phyloP scores from a whole-genome alignment of 2,113 vertebrate genomes.

The Cercopithecus mona region DNA sequence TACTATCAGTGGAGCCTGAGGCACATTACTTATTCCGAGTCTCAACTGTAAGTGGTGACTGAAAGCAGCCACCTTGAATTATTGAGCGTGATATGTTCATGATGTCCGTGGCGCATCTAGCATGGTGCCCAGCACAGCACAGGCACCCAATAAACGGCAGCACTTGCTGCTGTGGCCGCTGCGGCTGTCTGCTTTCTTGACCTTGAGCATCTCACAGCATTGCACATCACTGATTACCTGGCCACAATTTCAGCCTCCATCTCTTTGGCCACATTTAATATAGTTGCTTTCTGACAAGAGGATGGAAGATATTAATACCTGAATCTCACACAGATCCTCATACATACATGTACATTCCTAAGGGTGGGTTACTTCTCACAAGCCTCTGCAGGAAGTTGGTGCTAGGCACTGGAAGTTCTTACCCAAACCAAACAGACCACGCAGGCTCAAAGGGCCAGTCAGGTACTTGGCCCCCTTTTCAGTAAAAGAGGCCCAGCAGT shows the following conservation, averaged over 20 bases:
- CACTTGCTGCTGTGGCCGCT: background rate
- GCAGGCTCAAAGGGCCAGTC: background rate
- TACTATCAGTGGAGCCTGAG: too few relatives aligned
- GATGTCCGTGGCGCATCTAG: background rate
- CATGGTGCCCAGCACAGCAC: background rate
- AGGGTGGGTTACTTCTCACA: background rate
- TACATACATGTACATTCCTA: background rate
- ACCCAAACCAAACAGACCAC: background rate
- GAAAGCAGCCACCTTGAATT: background rate
- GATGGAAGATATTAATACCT: background rate
- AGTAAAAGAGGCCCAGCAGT: background rate
- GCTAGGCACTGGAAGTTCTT: background rate
- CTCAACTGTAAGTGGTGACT: background rate
- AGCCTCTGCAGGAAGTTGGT: background rate
- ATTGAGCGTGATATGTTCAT: accelerated
- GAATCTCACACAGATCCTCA: background rate
- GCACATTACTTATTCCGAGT: too few relatives aligned
- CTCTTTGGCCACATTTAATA: background rate
- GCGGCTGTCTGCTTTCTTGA: background rate
- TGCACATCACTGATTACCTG: background rate
- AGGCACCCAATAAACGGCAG: background rate
- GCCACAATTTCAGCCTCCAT: background rate
- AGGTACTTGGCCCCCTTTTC: background rate
- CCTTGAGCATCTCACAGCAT: background rate
- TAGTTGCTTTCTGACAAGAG: background rate